Percentiles rank a stretch among this genome's conserved stretches.
phyloP scores from a whole-genome alignment of 2,888 invertebrate species.

The Cataglyphis livida region DNA sequence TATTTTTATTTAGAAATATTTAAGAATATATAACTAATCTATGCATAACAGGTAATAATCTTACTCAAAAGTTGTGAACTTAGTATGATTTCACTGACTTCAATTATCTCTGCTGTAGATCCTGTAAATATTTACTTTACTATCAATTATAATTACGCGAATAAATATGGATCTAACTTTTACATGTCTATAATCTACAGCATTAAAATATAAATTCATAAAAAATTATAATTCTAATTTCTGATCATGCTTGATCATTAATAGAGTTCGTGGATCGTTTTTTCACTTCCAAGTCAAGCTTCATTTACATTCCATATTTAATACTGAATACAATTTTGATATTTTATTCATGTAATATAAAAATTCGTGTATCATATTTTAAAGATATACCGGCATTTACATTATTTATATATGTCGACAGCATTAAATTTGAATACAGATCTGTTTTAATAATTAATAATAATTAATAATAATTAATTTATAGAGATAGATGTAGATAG shows the following conservation, averaged over 20 bases:
- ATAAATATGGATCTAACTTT: background rate
- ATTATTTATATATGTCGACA: background rate
- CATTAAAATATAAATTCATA: background rate
- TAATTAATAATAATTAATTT: no score
- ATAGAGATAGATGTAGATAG: slow-evolving; percentile 11
- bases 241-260: background rate
- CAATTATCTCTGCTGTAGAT: background rate
- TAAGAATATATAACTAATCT: background rate
- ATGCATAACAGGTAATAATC: slow-evolving; percentile 7
- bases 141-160: background rate
- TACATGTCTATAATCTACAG: background rate
- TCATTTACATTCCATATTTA: slow-evolving; percentile 27
- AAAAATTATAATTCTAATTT: background rate
- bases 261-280: background rate
- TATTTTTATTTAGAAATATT: slow-evolving; percentile 23
- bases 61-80: slow-evolving; percentile 1
- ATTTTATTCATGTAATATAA: background rate
- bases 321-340: slow-evolving; percentile 12
- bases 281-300: background rate
- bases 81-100: slow-evolving; percentile 2
- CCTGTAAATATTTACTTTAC: background rate
- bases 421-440: slow-evolving; percentile 17
- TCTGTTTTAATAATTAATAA: background rate
- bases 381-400: slow-evolving; percentile 13
- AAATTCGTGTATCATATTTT: background rate